Conservation (phyloP, 2,797 vertebrate species). For the Rhinogobio ventralis region DNA sequence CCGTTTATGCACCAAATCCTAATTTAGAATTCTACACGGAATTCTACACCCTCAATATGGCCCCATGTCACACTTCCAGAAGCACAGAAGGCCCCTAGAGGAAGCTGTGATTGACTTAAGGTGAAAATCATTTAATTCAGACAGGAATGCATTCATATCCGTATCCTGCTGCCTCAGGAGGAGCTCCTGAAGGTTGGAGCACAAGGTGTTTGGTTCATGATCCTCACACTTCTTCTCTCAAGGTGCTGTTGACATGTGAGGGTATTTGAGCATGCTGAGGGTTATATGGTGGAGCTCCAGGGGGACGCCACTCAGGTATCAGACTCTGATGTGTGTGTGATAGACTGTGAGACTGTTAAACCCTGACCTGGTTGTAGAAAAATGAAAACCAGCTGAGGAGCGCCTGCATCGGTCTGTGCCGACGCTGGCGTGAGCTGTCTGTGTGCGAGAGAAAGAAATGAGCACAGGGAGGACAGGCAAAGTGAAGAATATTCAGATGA, state of each 20-base stretch:
- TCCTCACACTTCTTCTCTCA: conserved; percentile 21
- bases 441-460: conserved; percentile 47
- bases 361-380: conserved; percentile 68
- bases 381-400: conserved; percentile 74
- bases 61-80: conserved; percentile 1
- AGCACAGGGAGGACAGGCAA: conserved; percentile 36
- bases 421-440: conserved; percentile 3
- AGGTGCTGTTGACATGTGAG: conserved; percentile 44
- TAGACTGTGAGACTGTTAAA: conserved; percentile 53
- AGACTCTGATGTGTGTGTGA: conserved; percentile 35
- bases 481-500: conserved; percentile 19
- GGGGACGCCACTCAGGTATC: conserved; percentile 25
- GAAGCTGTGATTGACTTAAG: conserved; percentile 55
- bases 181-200: conserved; percentile 25
- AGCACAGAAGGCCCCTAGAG: conserved; percentile 8
- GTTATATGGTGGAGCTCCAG: conserved; percentile 24
- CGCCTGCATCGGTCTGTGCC: conserved; percentile 29
- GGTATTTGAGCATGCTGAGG: conserved; percentile 20
- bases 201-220: conserved; percentile 35
- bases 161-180: conserved; percentile 52
- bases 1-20: conserved; percentile 21
- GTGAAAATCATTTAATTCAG: conserved; percentile 64
- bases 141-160: conserved; percentile 60
- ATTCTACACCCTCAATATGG: not conserved
- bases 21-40: not conserved